Base-by-base conservation (phyloP, 2,797 vertebrate species). In the Synanceia verrucosa region DNA sequence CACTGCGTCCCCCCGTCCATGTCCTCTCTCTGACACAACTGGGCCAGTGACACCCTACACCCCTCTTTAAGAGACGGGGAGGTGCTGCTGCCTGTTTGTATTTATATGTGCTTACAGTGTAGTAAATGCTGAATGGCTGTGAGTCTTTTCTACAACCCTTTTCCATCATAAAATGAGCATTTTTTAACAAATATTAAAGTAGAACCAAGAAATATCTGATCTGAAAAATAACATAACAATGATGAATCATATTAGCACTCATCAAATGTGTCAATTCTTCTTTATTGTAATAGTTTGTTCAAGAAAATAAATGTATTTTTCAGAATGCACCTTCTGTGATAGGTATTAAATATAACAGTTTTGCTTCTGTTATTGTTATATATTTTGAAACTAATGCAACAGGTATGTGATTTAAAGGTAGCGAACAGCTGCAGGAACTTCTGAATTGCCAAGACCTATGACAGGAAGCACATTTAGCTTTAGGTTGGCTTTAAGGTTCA, bases 21-120 rank as follows among this genome's bases (percentile, higher is more conserved):
- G 85, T 84, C 79, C 85, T 71, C 72, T 72, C 78, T 73, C 77
- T 92, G 92, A 93, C 91, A 91, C 83, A 93, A 89, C 85, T 89
- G 88, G 89, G 90, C 48, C 90, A 90, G 71, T 90, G 93, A 93
- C 89, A 93, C 76, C 84, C 76, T 65, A 89, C 85, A 90, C 82
- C 75, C 77, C 76, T 70, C 31, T 64, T 56, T 58, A 73, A 80
- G 82, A 79, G 62, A 56, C 75, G 55, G 65, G 55, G 79, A 73
- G 71, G 63, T 57, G 53, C 29, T 57, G 53, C 29, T 36, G 41
- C 68, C 51, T 53, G 57, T 70, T 69, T 68, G 67, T 60, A 33
- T 79, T 66, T 55, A 34, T 57, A 24, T 50, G 16, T 29, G 41
- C 10, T 41, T 16, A 36, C 23, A 33, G n/a, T 51, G 19, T 31